phyloP scores from a whole-genome alignment of 2,113 vertebrate species.

The Parotia lawesii region DNA sequence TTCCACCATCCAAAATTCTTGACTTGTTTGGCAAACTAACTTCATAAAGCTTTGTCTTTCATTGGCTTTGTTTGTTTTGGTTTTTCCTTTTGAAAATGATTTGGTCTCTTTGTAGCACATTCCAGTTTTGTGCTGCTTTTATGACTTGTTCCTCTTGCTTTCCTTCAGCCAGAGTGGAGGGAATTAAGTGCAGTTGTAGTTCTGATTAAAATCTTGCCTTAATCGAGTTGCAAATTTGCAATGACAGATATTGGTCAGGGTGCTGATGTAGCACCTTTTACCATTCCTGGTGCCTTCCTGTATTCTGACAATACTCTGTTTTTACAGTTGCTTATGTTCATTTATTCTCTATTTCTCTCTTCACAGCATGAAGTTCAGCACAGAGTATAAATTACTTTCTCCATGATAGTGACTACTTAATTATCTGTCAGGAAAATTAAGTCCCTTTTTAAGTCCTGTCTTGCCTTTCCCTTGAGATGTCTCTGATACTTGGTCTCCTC shows the following conservation, averaged over 20 bases:
- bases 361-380: not conserved
- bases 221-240: constrained; percentile 37
- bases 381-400: not conserved
- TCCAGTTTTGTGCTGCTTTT: constrained; percentile 9
- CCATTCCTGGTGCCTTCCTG: not conserved
- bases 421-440: constrained; percentile 6
- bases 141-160: not conserved
- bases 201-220: constrained; percentile 21
- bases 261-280: not conserved
- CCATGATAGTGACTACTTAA: not conserved
- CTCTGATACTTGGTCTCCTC: not conserved
- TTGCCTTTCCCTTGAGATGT: not conserved
- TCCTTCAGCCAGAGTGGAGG: not conserved
- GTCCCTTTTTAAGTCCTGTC: not conserved
- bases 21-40: not conserved
- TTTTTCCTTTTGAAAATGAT: constrained; percentile 10
- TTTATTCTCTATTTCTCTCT: not conserved
- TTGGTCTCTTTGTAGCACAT: not conserved
- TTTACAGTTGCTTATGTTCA: not conserved
- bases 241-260: constrained; percentile 12
- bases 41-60: not conserved
- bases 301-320: not conserved
- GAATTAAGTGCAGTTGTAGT: constrained; percentile 26
- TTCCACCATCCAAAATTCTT: not conserved
- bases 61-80: not conserved